A percentile compares a stretch with the other conserved stretches of the same genome.
phyloP scores from a whole-genome alignment of 1,140 invertebrate genomes.

The Lamellibrachia luymesi region DNA sequence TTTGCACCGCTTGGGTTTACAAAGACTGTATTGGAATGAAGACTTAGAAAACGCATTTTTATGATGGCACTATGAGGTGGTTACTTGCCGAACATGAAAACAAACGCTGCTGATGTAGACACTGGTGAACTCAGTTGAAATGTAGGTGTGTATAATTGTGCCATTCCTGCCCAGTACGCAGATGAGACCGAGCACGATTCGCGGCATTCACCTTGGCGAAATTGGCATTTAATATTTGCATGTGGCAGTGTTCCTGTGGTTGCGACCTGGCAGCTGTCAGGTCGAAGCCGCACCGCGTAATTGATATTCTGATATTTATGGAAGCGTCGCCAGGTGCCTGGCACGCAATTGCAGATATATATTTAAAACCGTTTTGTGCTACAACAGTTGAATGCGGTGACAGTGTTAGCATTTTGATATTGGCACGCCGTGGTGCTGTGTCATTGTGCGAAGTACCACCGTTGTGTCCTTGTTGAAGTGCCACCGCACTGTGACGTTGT shows the following conservation, averaged over 20 bases:
- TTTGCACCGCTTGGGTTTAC: not conserved
- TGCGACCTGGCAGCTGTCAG: not conserved
- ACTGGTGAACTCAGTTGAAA: not conserved
- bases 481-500: not conserved
- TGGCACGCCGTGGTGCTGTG: not conserved
- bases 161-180: not conserved
- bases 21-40: not conserved
- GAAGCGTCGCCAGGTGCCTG: not conserved
- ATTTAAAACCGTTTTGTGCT: too few relatives aligned
- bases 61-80: not conserved
- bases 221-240: constrained; percentile 1
- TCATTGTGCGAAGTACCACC: not conserved
- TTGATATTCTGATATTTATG: not conserved
- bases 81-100: not conserved
- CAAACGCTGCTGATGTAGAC: not conserved
- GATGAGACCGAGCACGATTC: not conserved
- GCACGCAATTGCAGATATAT: not conserved
- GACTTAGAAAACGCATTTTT: not conserved
- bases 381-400: not conserved
- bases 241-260: not conserved
- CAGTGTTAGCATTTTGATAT: not conserved
- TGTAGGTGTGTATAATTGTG: not conserved
- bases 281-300: not conserved
- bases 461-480: too few relatives aligned
- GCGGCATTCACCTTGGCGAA: not conserved